Evolutionary conservation across 30 jellyfish, hydroid and myxozoan species (phyloP), one percentile per base, ranked within the genome.

Genomic region (Chrysaora quinquecirrha): DNA sequence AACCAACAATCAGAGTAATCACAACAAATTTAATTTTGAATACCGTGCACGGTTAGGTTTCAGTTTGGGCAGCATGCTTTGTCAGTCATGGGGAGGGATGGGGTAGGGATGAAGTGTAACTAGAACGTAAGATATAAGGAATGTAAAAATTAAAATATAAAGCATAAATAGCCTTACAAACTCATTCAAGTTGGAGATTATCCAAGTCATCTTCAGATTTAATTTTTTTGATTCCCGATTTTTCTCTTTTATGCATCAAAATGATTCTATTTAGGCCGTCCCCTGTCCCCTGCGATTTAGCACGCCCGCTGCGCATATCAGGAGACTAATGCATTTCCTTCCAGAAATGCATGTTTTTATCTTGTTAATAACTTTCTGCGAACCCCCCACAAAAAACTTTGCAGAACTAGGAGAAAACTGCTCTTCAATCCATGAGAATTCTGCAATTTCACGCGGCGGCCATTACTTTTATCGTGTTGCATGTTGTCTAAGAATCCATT

Each of bases 221-320:
- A n/a, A n/a, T n/a, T n/a, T n/a, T n/a, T n/a, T n/a, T n/a, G n/a
- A n/a, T n/a, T n/a, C n/a, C n/a, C n/a, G n/a, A n/a, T n/a, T n/a
- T n/a, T n/a, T n/a, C n/a, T n/a, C n/a, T n/a, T n/a, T 43, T 43
- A 9, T 16, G 9, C 58, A 43, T 38, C 54, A 38, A 38, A 3
- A 3, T 3, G 54, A 6, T 38, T 38, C 54, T 14, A 3, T 38
- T 56, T 72, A 72, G 87, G 67, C 87, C 87, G 31, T 75, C 78
- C 77, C 87, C 76, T 75, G 77, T 75, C 87, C 28, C 21, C 66
- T 32, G 62, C 77, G 50, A 54, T 75, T 73, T 75, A 24, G 25
- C 87, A 75, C 77, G 21, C 56, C 87, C 76, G 77, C 64, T 75
- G 77, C 87, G 56, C 87, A 75, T 49, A 75, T 75, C 87, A 77